Evolutionary conservation across 2,888 invertebrate species (phyloP), one percentile per base, ranked within the genome.

Genomic region (Graphium colonna): DNA sequence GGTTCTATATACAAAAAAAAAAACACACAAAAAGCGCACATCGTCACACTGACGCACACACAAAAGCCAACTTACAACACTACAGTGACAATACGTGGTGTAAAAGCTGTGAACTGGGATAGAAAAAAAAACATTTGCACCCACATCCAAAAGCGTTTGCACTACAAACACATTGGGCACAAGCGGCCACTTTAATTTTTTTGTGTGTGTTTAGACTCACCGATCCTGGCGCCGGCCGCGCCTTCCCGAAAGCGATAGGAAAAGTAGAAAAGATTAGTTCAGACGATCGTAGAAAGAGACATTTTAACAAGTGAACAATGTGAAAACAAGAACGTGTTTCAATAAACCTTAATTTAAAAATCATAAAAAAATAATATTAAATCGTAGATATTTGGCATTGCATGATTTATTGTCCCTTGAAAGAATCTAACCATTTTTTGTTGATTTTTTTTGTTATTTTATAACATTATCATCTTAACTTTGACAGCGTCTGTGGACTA

Each of bases 181-280:
- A 9, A 71, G 73, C 77, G 71, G 74, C 73, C 68, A 70, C 71
- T 67, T 71, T 73, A 59, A 36, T 36, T 36, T 36, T 36, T 36
- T 1, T 13, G 9, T 36, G 21, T 21, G 21, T 21, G 21, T 60
- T 43, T 65, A 59, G 70, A 92, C 92, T 92, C 90, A 92, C 93
- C 93, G 65, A 92, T 92, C 71, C 93, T 79, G 58, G 92, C 92
- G 65, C 92, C 93, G 65, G 92, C 92, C 67, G 92, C 92, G 86
- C 92, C 91, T 91, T 86, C 71, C 65, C 64, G 75, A 66, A 71
- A 77, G 82, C 81, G 69, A 72, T 67, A 77, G 71, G 47, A 65
- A 69, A 76, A 78, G 66, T 65, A 69, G 65, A 73, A 76, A 66
- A 60, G 61, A 73, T 73, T 63, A 71, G 71, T n/a, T 81, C 72